Conservation (phyloP, 2,113 vertebrate genomes). For the Telmatochromis sp. region DNA sequence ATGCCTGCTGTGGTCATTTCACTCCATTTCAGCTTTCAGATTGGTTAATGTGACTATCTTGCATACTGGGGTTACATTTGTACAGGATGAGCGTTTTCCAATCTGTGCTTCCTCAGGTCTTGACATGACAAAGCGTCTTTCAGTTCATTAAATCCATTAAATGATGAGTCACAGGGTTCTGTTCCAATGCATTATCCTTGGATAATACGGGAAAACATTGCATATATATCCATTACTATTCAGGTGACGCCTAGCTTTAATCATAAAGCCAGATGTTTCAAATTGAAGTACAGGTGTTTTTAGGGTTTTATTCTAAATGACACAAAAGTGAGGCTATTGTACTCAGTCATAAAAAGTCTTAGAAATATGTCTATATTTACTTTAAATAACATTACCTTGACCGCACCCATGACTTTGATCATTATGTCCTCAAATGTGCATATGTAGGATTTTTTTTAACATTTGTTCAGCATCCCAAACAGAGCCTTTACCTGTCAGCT, state of each 20-base stretch:
- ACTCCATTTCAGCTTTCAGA: neutral
- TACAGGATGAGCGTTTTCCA: neutral
- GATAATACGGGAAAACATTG: neutral
- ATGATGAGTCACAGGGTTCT: neutral
- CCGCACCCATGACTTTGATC: neutral
- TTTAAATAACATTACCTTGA: neutral
- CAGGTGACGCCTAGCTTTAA: neutral
- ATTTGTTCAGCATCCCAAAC: neutral
- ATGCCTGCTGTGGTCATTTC: slow-evolving; percentile 18
- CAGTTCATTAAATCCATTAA: neutral
- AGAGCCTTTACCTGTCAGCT: neutral
- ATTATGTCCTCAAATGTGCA: neutral
- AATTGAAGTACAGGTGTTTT: neutral
- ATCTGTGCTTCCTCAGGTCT: neutral
- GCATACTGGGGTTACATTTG: neutral
- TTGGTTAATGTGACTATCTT: neutral
- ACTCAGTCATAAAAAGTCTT: neutral
- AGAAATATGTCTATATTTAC: neutral
- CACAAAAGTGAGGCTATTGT: neutral
- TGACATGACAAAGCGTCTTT: neutral
- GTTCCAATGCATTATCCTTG: neutral
- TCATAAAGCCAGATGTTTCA: neutral
- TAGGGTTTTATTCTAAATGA: neutral
- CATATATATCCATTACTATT: neutral
- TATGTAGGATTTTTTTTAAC: neutral